Evolutionary conservation across 2,888 invertebrate species (phyloP), one percentile per base, ranked within the genome.

Genomic region (Zeuzera pyrina): DNA sequence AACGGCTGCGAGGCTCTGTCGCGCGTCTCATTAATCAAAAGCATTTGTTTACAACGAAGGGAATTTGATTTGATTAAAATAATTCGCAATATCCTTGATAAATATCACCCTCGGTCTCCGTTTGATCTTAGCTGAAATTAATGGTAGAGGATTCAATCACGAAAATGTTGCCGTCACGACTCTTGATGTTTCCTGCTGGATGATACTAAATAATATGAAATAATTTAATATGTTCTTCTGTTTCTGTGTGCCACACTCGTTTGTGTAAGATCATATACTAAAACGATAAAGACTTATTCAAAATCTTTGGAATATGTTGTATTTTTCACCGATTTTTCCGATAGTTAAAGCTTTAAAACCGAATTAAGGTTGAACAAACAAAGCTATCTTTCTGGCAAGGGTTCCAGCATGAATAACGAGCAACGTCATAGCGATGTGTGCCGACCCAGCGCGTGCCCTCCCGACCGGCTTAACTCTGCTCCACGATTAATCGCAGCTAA

Each of bases 11-110:
- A 67, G 63, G 61, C 76, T 78, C 79, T 78, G 83, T 81, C 81
- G 81, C 81, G 71, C 67, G 81, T 74, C 81, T 77, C 83, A 83
- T 83, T 83, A 83, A 83, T 83, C 83, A 83, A 81, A 81, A 81
- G 76, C 83, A 83, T 83, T 83, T 83, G 83, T 83, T 83, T 83
- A 83, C 81, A 83, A 79, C 73, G 79, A 73, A 79, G 79, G 78
- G 79, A 83, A 79, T 83, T 81, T 81, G 81, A 83, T 81, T 83
- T 83, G 81, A 83, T 83, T 83, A 83, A 81, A 83, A 83, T 83
- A 83, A 81, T 83, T 78, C 79, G 79, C 81, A 83, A 83, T 81
- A 83, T 83, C 83, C 79, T 81, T 83, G 81, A 81, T 83, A 83
- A 81, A 81, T 83, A 83, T 81, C 81, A 81, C 83, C 81, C 81